A percentile compares a stretch with the other conserved stretches of the same genome.
phyloP scores from a whole-genome alignment of 92 coral and sea anemone species.

The Virgularia gustaviana region DNA sequence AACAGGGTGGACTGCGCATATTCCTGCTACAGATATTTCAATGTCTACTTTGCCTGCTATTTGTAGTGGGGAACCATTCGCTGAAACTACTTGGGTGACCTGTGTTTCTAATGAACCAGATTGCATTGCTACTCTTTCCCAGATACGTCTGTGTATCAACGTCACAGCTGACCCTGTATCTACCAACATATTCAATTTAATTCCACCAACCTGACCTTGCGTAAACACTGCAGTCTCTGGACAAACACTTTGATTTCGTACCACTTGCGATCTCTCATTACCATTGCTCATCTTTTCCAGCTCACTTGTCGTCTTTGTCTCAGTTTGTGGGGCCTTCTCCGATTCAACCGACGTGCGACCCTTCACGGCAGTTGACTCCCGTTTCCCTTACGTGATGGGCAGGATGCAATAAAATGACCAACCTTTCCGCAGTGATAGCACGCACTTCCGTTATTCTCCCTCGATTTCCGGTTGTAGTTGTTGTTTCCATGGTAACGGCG shows the following conservation, averaged over 20 bases:
- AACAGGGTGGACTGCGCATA: constrained; percentile 27
- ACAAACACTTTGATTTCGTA: constrained; percentile 41
- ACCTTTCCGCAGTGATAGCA: constrained; percentile 30
- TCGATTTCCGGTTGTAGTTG: too few relatives aligned
- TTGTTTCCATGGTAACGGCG: background rate
- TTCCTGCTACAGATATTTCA: constrained; percentile 19
- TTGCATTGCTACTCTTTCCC: background rate
- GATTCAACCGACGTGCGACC: constrained; percentile 12
- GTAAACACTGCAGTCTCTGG: constrained; percentile 40
- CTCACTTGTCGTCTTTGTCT: too few relatives aligned
- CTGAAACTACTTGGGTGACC: constrained; percentile 29
- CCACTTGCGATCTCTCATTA: background rate
- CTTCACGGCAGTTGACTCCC: background rate
- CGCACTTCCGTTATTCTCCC: background rate
- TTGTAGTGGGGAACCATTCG: constrained; percentile 40
- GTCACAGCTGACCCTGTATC: constrained; percentile 51
- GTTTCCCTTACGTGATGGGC: constrained; percentile 28
- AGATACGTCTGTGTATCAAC: constrained; percentile 27
- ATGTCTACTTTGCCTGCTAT: constrained; percentile 29
- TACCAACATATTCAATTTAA: constrained; percentile 29
- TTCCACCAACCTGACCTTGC: constrained; percentile 37
- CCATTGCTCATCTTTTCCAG: too few relatives aligned
- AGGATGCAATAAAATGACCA: constrained; percentile 17
- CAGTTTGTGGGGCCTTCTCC: background rate
- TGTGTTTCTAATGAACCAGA: constrained; percentile 10